phyloP scores from a whole-genome alignment of 2,113 vertebrate species.

The Cnemophilus loriae region DNA sequence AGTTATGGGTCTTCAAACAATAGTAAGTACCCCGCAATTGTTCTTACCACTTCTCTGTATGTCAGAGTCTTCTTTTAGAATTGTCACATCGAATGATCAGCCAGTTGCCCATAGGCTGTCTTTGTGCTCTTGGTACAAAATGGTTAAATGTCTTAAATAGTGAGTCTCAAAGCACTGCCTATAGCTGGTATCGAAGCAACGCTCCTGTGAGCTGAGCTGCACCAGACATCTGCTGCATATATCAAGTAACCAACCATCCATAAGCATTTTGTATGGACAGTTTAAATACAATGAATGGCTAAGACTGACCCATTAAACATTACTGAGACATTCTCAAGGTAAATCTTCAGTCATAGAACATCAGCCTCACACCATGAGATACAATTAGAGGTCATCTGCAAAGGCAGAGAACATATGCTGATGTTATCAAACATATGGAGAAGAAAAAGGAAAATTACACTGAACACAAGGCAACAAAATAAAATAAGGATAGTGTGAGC shows the following conservation, averaged over 20 bases:
- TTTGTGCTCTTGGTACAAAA: not conserved
- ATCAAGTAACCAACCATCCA: slow-evolving; percentile 29
- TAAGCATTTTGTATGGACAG: slow-evolving; percentile 4
- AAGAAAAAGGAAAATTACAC: not conserved
- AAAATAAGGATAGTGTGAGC: not conserved
- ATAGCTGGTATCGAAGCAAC: not conserved
- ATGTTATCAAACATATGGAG: slow-evolving; percentile 21
- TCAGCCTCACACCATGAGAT: slow-evolving; percentile 5
- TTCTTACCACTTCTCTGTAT: not conserved
- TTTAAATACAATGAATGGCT: slow-evolving; percentile 32
- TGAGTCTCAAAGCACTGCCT: not conserved
- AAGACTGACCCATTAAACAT: slow-evolving; percentile 40
- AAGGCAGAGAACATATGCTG: slow-evolving; percentile 7
- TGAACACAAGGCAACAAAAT: not conserved
- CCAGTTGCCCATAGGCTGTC: not conserved
- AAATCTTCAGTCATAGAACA: slow-evolving; percentile 35
- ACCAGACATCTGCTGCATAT: not conserved
- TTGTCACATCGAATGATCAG: not conserved
- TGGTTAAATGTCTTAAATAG: not conserved
- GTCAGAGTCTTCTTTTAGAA: not conserved
- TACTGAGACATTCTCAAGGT: slow-evolving; percentile 46
- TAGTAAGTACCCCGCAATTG: not conserved
- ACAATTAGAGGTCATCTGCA: slow-evolving; percentile 46
- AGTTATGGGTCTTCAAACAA: not conserved
- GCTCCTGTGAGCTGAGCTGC: not conserved